Conservation (phyloP, 2,888 invertebrate species). For the Graphium colonna region DNA sequence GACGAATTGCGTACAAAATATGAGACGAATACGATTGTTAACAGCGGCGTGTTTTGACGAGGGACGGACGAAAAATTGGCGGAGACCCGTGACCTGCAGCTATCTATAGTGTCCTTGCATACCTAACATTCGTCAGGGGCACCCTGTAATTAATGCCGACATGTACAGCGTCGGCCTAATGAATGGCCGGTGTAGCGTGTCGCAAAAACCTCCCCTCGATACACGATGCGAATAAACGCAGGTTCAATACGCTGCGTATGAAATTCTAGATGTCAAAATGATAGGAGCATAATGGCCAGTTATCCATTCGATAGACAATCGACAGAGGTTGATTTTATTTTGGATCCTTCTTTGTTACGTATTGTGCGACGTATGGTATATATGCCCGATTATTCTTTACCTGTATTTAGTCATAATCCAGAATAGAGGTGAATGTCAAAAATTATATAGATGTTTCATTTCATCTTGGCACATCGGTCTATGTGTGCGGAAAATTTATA, state of each 20-base stretch:
- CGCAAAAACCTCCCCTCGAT: slow-evolving; percentile 69
- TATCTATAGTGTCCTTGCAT: slow-evolving; percentile 34
- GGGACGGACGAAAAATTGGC: neutral
- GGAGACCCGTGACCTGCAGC: slow-evolving; percentile 1
- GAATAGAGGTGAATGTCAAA: no score
- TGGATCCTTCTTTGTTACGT: no score
- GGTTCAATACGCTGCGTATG: slow-evolving; percentile 42
- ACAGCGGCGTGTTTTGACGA: slow-evolving; percentile 6
- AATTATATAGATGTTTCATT: no score
- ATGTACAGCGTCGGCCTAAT: slow-evolving; percentile 62
- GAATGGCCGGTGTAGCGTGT: slow-evolving; percentile 67
- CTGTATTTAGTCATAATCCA: no score
- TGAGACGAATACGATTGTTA: slow-evolving; percentile 34
- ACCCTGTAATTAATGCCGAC: slow-evolving; percentile 71
- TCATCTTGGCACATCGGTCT: no score
- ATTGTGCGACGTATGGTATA: no score
- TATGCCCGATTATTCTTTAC: no score
- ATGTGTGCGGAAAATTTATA: no score
- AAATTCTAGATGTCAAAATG: slow-evolving; percentile 71
- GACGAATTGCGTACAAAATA: no score
- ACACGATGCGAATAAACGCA: slow-evolving; percentile 37
- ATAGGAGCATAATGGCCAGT: slow-evolving; percentile 64
- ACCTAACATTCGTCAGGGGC: slow-evolving; percentile 55
- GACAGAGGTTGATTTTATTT: slow-evolving; percentile 48
- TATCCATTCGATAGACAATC: slow-evolving; percentile 64